Evolutionary conservation across 2,888 invertebrate species (phyloP), one percentile per base, ranked within the genome.

Genomic region (Abscondita cerata): DNA sequence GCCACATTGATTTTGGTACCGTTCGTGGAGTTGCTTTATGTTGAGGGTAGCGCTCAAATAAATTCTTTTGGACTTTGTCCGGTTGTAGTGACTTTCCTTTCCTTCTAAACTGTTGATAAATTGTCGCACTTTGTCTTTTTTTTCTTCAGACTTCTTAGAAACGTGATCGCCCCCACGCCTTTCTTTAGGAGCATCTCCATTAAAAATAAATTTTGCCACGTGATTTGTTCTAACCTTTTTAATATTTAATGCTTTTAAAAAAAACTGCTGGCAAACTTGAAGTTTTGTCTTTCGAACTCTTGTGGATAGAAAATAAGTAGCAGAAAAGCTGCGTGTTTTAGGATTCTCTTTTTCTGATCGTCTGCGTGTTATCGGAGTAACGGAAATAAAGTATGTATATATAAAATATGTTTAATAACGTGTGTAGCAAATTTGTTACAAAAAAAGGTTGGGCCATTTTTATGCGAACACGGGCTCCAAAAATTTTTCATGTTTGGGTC

Each of bases 161-260:
- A 34, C 31, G 16, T 6, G 41, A 15, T 41, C 41, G 15, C 41
- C 41, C n/a, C 41, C 41, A 41, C n/a, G 41, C 2, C 16, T 41
- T 41, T 41, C n/a, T 41, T 41, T 41, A 13, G 41, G 41, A 13
- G 16, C 41, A 12, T 41, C 41, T 15, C 41, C 41, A 38, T 33
- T 31, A n/a, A 15, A 16, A 15, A 40, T 25, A 33, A n/a, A 18
- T 52, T 52, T 52, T 52, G 8, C 12, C 38, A 25, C 25, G 25
- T 16, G 40, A 15, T 15, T 18, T 11, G n/a, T 6, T 12, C 15
- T 25, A 52, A 13, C 13, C 52, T 9, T 48, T 54, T 54, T 47
- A 54, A 54, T 54, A 12, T 47, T 36, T 9, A 52, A 40, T 12
- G 25, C 40, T 20, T 11, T 5, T 12, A 38, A 33, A 18, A 52